Evolutionary conservation across 2,113 vertebrate genomes (phyloP), one percentile per base, ranked within the genome.

Genomic region (Entomyzon cyanotis): DNA sequence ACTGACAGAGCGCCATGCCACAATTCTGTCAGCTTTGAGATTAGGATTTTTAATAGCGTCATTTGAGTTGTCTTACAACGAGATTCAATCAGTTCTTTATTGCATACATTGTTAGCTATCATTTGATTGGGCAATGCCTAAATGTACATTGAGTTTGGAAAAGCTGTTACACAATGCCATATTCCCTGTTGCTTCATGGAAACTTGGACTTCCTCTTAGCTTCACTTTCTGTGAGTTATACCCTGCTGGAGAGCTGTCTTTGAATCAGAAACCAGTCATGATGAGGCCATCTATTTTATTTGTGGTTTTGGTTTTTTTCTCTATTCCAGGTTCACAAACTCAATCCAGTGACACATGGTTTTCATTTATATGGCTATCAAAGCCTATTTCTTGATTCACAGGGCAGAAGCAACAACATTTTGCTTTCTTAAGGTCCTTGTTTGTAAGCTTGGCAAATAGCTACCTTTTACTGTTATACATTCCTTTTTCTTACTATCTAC

Each of bases 51-150:
- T 96, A 94, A 96, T 79, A 96, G 69, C 83, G 19, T 96, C 93
- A 94, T 95, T 90, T 93, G 92, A 91, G 88, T 87, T 95, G 95
- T 96, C 89, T 94, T 84, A 62, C 41, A 93, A 49, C 73, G 71
- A 96, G 95, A 94, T 96, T 95, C 92, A 95, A 92, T 94, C 93
- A 95, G 90, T 53, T 92, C 87, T 90, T 95, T 90, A 70, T 92
- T 96, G 83, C 88, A 75, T 86, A 84, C 68, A 22, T 84, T 64
- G 91, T 68, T 92, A 28, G 74, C 87, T 96, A 90, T 92, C 83
- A 73, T 94, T 90, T 96, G 60, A 53, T 96, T 95, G 92, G 88
- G 95, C 73, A 96, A 96, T 78, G 46, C 37, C 77, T 89, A 47
- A 75, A 60, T 62, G 69, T 69, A 96, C 53, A 18, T 78, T 89